Evolutionary conservation across 2,888 invertebrate genomes (phyloP), one percentile per base, ranked within the genome.

Genomic region (Eueremaeus valkanovi): DNA sequence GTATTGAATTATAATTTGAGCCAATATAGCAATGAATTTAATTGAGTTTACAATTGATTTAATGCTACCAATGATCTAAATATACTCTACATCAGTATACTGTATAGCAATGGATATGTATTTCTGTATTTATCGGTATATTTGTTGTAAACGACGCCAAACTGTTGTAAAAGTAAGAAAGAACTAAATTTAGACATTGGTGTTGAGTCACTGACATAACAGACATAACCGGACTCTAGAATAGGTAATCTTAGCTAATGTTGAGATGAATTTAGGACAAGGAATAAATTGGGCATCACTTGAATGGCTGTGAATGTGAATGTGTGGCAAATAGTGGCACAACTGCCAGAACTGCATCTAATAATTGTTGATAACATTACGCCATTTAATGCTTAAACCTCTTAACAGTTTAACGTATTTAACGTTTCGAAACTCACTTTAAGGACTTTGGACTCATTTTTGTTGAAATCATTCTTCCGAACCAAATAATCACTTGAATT

Each of bases 211-310:
- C 40, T 68, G 68, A 68, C 68, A 68, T 21, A 68, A 68, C 40
- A 42, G 68, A 68, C 68, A 68, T 21, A 68, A 68, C 68, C 68
- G 68, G 68, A 68, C 68, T 68, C 3, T 42, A 42, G 40, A 24
- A 55, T 27, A 55, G 24, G 24, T 18, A 31, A 27, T 8, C 21
- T 68, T 27, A 55, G 24, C 3, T 18, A 31, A 27, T 8, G n/a
- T 68, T 40, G 42, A 27, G 68, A 68, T 68, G 68, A 68, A 68
- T 68, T 68, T 21, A 68, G 68, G 68, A 68, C 68, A 68, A 16
- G 68, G 21, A 40, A 68, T 68, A 68, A 68, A 68, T 68, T 68
- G 68, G 40, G 40, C 68, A 68, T 68, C 68, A 68, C 68, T 68
- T 68, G 42, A 33, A 29, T 61, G 21, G 8, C n/a, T n/a, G n/a